phyloP scores from a whole-genome alignment of 2,797 vertebrate genomes.

The Propithecus deckenii region DNA sequence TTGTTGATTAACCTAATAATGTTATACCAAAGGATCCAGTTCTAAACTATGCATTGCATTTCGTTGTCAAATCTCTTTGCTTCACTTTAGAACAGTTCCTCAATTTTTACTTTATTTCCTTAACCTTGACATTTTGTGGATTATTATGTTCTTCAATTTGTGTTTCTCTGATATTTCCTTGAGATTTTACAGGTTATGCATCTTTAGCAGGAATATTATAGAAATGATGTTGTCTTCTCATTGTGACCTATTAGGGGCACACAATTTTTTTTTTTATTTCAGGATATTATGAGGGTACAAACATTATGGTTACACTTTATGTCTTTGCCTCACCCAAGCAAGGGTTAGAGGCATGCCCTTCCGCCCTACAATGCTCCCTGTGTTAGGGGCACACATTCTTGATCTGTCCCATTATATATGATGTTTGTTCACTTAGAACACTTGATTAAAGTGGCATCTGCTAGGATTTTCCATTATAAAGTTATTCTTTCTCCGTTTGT shows the following conservation, averaged over 20 bases:
- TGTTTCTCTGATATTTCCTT: neutral
- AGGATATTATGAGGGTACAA: too few species aligned
- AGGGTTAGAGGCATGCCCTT: too few species aligned
- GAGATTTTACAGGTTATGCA: neutral
- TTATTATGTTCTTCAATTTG: neutral
- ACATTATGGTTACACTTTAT: too few species aligned
- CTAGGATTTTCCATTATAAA: neutral
- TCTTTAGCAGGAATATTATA: neutral
- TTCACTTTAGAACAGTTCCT: neutral
- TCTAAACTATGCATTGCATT: neutral
- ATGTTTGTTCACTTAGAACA: neutral
- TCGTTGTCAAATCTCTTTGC: neutral
- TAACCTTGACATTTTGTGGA: neutral
- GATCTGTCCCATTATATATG: neutral
- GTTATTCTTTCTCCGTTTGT: neutral
- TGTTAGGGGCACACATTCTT: too few species aligned
- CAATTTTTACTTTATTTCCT: slow-evolving; percentile 25
- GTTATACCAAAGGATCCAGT: neutral
- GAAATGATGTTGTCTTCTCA: neutral
- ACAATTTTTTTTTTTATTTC: too few species aligned
- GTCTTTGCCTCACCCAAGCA: too few species aligned
- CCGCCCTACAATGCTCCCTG: too few species aligned
- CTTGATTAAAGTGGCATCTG: neutral
- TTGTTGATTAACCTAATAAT: neutral
- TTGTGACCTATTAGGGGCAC: neutral